Evolutionary conservation across 1,140 invertebrate species (phyloP), one percentile per base, ranked within the genome.

Genomic region (Cherax destructor): DNA sequence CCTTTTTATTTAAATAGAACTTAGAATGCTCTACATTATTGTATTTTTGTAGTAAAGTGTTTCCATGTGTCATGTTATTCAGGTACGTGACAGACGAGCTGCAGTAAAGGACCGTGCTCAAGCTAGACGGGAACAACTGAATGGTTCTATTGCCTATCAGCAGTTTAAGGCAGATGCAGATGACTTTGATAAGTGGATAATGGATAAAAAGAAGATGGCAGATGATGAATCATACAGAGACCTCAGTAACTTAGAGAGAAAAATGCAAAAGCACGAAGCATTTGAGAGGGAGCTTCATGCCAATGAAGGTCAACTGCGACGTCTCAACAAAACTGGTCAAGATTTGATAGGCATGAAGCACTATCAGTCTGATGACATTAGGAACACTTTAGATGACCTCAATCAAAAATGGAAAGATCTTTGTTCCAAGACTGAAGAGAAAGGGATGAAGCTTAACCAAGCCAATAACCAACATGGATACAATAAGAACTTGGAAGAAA

Each of bases 241-340:
- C 94, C 95, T 99, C 24, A 97, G 96, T 69, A 99, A 99, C 94
- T 95, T 99, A 69, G 97, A 98, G 91, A 95, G 98, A 4, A 99
- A 99, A 94, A 95, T 99, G 4, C 98, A 99, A 94, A 99, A 99
- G 94, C 99, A 99, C 94, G 98, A 99, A 94, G 99, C 99, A 0
- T 99, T 99, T 94, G 98, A 99, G 94, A 95, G 98, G 30, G 99
- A 99, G 94, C 94, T 99, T 9, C 96, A 97, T 69, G 97, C 98
- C 0, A 99, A 99, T 94, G 97, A 98, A 94, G 97, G 97, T 21
- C 97, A 98, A 94, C 94, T 99, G 16, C 95, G 97, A 69, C 96
- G 96, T 76, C 97, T 99, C 6, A 98, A 98, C 92, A 98, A 97
- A 93, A 96, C 95, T 93, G 94, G 94, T 93, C 92, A 92, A 59